Evolutionary conservation across 30 jellyfish, hydroid and myxozoan species (phyloP), one percentile per base, ranked within the genome.

Genomic region (Chrysaora quinquecirrha): DNA sequence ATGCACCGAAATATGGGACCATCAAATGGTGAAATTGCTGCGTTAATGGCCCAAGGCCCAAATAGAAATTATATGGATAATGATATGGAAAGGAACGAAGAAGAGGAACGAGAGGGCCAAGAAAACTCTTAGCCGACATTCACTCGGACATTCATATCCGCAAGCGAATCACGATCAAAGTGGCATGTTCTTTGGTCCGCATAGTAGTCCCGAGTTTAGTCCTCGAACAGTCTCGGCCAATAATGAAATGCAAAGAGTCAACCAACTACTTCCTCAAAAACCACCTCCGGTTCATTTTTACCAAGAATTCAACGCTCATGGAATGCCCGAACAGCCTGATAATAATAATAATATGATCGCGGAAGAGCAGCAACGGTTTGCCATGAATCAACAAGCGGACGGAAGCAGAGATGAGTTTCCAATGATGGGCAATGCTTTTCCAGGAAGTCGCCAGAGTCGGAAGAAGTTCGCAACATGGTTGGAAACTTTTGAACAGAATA

Each of bases 271-370:
- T n/a, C 47, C 27, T 3, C 64, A 82, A 10, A 82, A 82, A 48
- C 92, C 92, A 10, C 85, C 92, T 1, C 92, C 92, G 18, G 79
- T 82, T 16, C 92, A 82, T 20, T 19, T 82, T 1, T 82, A 61
- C 75, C 85, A 82, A 54, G 84, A 64, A 12, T 62, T 34, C 22
- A 75, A 82, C 12, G 72, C 78, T 0, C 65, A 46, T 0, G 82
- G 69, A 52, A 7, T 66, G n/a, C 78, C 60, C 7, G 68, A 28
- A 6, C 23, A 33, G 14, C 63, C 34, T 48, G 65, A 38, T 18
- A 32, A 63, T 28, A 48, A 38, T 18, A 32, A 63, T 28, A 80
- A 38, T 48, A 82, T 82, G 92, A 46, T 21, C 1, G 32, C 48
- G 1, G 87, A 33, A 33, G 78, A 48, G 20, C 82, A 71, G 69